Evolutionary conservation across 2,113 vertebrate species (phyloP).

Genomic region (Balaenoptera acutorostrata): DNA sequence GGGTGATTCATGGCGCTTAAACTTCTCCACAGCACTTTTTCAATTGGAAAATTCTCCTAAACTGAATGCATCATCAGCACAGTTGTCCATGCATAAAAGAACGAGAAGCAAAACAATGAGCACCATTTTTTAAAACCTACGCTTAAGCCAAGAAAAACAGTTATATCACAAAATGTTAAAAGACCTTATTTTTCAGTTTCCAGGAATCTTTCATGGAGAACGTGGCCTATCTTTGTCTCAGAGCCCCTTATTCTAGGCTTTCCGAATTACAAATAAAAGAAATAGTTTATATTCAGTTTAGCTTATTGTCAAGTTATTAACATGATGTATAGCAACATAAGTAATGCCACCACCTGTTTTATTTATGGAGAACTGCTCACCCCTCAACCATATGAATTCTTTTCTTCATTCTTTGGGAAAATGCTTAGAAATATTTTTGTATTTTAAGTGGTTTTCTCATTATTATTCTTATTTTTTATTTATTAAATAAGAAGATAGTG

Average conservation of each 20-base stretch:
- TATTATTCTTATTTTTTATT: slow-evolving; percentile 24
- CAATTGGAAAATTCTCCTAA: slow-evolving; percentile 86
- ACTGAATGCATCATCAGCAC: slow-evolving; percentile 86
- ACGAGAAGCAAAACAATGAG: slow-evolving; percentile 87
- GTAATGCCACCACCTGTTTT: slow-evolving; percentile 70
- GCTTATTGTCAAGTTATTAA: slow-evolving; percentile 71
- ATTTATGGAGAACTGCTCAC: slow-evolving; percentile 60
- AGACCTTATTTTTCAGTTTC: slow-evolving; percentile 82
- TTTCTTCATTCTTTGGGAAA: slow-evolving; percentile 49
- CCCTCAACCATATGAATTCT: slow-evolving; percentile 33
- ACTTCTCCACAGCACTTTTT: slow-evolving; percentile 83
- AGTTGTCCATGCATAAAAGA: slow-evolving; percentile 86
- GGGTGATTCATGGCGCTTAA: slow-evolving; percentile 86
- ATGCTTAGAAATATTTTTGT: background rate
- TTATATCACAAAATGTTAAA: slow-evolving; percentile 84
- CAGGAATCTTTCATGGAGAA: slow-evolving; percentile 75
- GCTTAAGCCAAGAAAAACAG: slow-evolving; percentile 87
- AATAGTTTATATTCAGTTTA: slow-evolving; percentile 62
- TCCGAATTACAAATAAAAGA: slow-evolving; percentile 71
- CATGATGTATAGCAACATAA: slow-evolving; percentile 63
- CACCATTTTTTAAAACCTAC: slow-evolving; percentile 86
- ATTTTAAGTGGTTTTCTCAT: slow-evolving; percentile 25
- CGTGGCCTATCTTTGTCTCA: slow-evolving; percentile 74
- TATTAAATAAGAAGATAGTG: slow-evolving; percentile 39
- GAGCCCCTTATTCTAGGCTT: slow-evolving; percentile 67